Base-by-base conservation (phyloP, 2,888 invertebrate species). In the Fissipunctia ypsillon region DNA sequence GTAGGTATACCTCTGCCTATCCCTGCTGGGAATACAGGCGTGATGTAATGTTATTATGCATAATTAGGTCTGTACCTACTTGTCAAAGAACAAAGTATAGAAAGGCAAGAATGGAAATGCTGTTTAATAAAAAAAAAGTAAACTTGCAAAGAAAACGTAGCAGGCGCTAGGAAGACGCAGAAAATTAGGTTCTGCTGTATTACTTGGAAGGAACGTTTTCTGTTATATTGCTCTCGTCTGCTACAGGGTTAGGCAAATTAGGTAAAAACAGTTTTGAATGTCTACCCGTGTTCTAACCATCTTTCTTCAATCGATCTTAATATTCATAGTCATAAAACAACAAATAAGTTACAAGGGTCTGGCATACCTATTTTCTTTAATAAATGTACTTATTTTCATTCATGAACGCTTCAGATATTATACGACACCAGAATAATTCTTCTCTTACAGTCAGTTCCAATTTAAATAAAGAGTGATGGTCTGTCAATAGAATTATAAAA, bases 401-500 rank as follows among this genome's bases (percentile, higher is more conserved):
- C n/a, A 12, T 25, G 12, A 50, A 25, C 50, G n/a, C 50, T n/a
- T n/a, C n/a, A 12, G 50, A 50, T n/a, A 50, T n/a, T 5, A 50
- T 12, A 12, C 0, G 12, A n/a, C 12, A 50, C 5, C n/a, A 25
- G n/a, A 50, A 25, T 50, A 4, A n/a, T 50, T 50, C n/a, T n/a
- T 25, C 2, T 50, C 65, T 70, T 54, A 75, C 78, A 80, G 66
- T 63, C n/a, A 38, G 10, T 61, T 67, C 41, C 9, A 25, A 61
- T 50, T n/a, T n/a, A 61, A 50, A 38, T 41, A 48, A 43, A 41
- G 14, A 41, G 16, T 28, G 61, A 75, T 25, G 22, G 57, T 38
- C 5, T 50, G 22, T 56, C 45, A 78, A 22, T 50, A 28, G 65
- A 80, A 63, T 57, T 59, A 57, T 73, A 31, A 69, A 64, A 63